These are phyloP conservation scores for Origma solitaria DNA, from an alignment of 2,113 vertebrate genomes.

Conservation along the genomic window DNA sequence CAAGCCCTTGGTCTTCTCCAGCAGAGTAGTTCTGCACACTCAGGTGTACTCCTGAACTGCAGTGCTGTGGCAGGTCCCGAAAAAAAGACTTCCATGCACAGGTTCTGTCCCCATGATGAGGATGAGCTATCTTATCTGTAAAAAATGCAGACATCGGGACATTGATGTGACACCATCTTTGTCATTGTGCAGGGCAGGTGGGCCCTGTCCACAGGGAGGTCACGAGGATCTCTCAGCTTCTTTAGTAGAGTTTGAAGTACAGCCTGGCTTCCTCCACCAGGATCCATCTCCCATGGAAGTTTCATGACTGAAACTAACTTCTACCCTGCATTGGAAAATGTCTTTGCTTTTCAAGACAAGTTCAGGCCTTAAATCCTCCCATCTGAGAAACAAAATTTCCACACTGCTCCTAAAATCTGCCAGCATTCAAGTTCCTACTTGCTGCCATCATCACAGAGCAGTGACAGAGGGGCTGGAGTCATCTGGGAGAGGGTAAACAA, in stretches of 20 bases:
- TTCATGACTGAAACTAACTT: neutral
- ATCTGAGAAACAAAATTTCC: neutral
- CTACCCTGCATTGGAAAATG: neutral
- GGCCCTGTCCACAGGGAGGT: neutral
- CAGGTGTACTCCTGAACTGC: neutral
- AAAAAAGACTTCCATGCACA: neutral
- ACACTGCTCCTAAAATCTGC: neutral
- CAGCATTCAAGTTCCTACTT: neutral
- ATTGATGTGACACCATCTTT: neutral
- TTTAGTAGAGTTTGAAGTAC: neutral
- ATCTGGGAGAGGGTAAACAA: neutral
- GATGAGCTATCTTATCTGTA: too few relatives aligned
- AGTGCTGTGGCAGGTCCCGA: neutral
- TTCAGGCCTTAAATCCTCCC: neutral
- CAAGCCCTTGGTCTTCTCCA: neutral
- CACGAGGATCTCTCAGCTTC: neutral
- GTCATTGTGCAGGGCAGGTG: neutral
- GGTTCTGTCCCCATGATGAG: neutral
- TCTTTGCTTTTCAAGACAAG: neutral
- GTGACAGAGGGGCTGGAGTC: neutral
- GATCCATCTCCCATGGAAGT: neutral
- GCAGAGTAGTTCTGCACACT: neutral
- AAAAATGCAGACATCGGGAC: neutral
- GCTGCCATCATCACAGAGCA: rapidly evolving
- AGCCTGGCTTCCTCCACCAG: neutral